These are phyloP conservation scores for Chrysolina americana DNA, from an alignment of 2,888 invertebrate species.

Conservation along the genomic window DNA sequence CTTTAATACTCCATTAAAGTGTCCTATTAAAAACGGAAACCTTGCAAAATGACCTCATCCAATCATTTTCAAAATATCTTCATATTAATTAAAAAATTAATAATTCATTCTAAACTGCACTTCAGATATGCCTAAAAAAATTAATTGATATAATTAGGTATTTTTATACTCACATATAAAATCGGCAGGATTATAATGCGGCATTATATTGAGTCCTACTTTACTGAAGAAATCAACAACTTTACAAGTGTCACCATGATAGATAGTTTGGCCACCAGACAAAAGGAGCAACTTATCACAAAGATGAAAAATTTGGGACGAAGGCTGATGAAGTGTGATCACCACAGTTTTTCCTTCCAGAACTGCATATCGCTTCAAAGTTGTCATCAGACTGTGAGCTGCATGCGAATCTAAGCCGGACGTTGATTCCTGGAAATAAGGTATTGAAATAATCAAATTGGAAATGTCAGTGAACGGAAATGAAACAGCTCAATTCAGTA, in stretches of 20 bases:
- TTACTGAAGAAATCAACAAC: conserved; percentile 81
- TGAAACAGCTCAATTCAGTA: not conserved
- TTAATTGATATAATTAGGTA: too few relatives aligned
- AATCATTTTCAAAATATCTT: too few relatives aligned
- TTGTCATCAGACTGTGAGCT: conserved; percentile 81
- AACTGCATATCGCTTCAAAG: conserved; percentile 81
- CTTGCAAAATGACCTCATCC: too few relatives aligned
- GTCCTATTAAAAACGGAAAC: too few relatives aligned
- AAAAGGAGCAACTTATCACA: conserved; percentile 82
- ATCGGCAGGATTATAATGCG: conserved; percentile 89
- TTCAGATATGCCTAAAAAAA: too few relatives aligned
- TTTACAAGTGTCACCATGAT: conserved; percentile 81
- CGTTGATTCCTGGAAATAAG: conserved; percentile 80
- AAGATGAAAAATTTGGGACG: conserved; percentile 87
- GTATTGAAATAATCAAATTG: not conserved
- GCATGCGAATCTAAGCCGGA: conserved; percentile 87
- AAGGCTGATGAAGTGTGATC: conserved; percentile 86
- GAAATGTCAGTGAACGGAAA: not conserved
- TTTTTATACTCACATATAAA: conserved; percentile 78
- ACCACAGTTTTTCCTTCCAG: conserved; percentile 85
- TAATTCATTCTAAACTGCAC: too few relatives aligned
- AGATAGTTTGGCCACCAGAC: conserved; percentile 82
- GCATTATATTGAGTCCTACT: conserved; percentile 80
- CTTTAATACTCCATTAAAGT: too few relatives aligned
- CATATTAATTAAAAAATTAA: too few relatives aligned